A percentile compares a stretch with the other conserved stretches of the same genome.
Evolutionary conservation across 2,888 invertebrate species (phyloP).

Genomic region (Nysson spinosus): DNA sequence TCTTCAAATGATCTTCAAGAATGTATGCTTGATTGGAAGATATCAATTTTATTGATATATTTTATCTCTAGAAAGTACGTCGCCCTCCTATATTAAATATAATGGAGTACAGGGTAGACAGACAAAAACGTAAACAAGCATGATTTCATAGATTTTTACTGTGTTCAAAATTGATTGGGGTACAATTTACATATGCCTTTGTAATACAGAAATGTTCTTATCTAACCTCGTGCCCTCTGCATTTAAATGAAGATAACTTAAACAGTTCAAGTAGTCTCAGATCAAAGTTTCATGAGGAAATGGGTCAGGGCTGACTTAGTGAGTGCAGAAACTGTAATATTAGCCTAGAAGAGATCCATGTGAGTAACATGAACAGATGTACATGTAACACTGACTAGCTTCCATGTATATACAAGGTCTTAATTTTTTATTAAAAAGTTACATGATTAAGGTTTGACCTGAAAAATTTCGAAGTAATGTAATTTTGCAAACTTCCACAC

Average conservation of each 20-base stretch:
- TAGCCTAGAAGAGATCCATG: neutral
- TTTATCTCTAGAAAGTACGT: no score
- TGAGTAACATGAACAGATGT: neutral
- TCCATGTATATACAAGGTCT: no score
- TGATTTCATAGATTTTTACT: neutral
- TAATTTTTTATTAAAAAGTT: no score
- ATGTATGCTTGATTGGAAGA: no score
- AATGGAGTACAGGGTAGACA: neutral
- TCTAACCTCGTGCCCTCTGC: conserved; percentile 62
- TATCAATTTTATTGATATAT: no score
- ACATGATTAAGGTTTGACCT: no score
- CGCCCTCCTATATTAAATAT: neutral
- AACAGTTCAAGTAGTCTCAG: conserved; percentile 45
- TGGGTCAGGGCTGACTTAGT: conserved; percentile 59
- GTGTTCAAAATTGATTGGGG: conserved; percentile 2
- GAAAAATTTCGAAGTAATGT: no score
- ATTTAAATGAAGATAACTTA: conserved; percentile 61
- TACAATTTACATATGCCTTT: conserved; percentile 17
- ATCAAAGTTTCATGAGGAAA: conserved; percentile 61
- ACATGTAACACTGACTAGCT: no score
- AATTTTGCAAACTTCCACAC: no score
- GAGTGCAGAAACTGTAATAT: conserved; percentile 25
- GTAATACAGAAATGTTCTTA: conserved; percentile 52
- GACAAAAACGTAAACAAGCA: neutral
- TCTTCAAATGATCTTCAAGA: no score